Evolutionary conservation across 1,140 invertebrate species (phyloP), one percentile per base, ranked within the genome.

Genomic region (Calliopsis andreniformis): DNA sequence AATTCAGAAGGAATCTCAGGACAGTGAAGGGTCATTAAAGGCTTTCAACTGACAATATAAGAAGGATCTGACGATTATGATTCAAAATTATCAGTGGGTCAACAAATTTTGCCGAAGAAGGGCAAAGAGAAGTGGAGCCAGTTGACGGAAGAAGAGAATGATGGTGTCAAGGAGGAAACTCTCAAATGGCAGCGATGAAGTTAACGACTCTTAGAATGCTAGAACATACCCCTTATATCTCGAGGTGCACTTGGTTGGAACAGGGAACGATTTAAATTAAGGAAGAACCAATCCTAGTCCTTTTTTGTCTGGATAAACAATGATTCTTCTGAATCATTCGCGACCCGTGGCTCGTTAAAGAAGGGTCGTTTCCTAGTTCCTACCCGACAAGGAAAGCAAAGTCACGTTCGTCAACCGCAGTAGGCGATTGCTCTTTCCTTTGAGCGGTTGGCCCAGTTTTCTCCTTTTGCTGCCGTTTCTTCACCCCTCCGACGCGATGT

Each of bases 401-500:
- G 86, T 86, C 86, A 86, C 85, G 83, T 86, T 86, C 83, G 78
- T 83, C 83, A 86, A 85, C 86, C 81, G 80, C 83, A 85, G 83
- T 78, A 69, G 55, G 53, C 71, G 80, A 86, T 87, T 86, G 76
- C 84, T 78, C 78, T 73, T 86, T 69, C 78, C 86, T 86, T 86
- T 87, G 83, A 85, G 59, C 45, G 28, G 69, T 82, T 69, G 76
- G n/a, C 80, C 82, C 70, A 72, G 76, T 79, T 83, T 71, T 77
- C 72, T 70, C 47, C 45, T 78, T 76, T 58, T 77, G n/a, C 55
- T 35, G 35, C 35, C 58, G 49, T 47, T 42, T 53, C 32, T 55
- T 72, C 76, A n/a, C 62, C 79, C 56, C 32, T 10, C 18, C 39
- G 32, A n/a, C n/a, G n/a, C n/a, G 49, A 45, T 16, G 58, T 78